Conservation (phyloP, 2,797 vertebrate species). For the Gouania willdenowi region DNA sequence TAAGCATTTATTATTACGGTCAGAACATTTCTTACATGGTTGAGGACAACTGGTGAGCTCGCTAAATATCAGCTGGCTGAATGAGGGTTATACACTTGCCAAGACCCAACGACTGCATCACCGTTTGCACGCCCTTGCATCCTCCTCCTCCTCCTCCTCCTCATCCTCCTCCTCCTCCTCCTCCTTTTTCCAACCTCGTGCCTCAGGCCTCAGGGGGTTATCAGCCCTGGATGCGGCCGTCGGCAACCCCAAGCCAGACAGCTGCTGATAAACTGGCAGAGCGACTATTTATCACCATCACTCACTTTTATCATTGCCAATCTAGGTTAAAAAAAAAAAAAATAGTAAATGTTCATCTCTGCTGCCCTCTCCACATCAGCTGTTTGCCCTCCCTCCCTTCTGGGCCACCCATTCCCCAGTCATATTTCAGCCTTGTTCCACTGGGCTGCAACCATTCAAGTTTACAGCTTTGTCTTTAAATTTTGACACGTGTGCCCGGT, state of each 20-base stretch:
- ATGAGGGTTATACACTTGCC: slow-evolving; percentile 20
- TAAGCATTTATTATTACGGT: neutral
- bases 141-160: neutral
- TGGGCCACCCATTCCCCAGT: slow-evolving; percentile 26
- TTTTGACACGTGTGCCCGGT: slow-evolving; percentile 56
- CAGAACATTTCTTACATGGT: neutral
- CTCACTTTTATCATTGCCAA: slow-evolving; percentile 68
- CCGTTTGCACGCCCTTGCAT: neutral
- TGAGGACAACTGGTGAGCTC: slow-evolving; percentile 12
- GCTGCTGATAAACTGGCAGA: slow-evolving; percentile 68
- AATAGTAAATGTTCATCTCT: slow-evolving; percentile 48
- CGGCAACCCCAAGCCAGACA: slow-evolving; percentile 61
- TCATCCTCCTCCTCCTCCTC: neutral
- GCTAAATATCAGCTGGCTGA: slow-evolving; percentile 24
- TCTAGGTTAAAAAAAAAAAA: slow-evolving; percentile 50
- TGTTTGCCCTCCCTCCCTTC: slow-evolving; percentile 42
- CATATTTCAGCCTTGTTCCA: slow-evolving; percentile 41
- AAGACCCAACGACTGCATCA: slow-evolving; percentile 32
- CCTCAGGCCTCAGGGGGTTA: slow-evolving; percentile 65
- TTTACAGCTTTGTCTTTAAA: slow-evolving; percentile 58
- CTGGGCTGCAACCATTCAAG: slow-evolving; percentile 45
- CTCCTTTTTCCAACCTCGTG: slow-evolving; percentile 39
- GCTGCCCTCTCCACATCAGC: slow-evolving; percentile 45
- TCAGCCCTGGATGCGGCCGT: slow-evolving; percentile 54
- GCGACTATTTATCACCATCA: slow-evolving; percentile 71